Base-by-base conservation (phyloP, 1,140 invertebrate genomes). In the Andrena cerasifolii region DNA sequence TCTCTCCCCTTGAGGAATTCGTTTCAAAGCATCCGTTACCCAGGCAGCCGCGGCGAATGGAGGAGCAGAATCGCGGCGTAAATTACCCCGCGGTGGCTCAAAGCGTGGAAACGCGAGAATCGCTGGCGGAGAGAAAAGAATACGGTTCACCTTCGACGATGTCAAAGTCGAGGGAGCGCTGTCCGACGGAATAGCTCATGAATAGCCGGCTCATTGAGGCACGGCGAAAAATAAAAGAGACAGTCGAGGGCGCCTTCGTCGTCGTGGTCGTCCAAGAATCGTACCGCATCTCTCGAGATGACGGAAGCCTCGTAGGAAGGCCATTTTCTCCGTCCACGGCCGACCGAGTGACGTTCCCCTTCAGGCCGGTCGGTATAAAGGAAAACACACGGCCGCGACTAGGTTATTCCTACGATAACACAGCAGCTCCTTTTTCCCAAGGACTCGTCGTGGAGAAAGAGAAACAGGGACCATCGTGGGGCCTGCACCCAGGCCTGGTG, bases 271-370 rank as follows among this genome's bases (percentile, higher is more conserved):
- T 31, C 16, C 10, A 2, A 63, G 75, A 82, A 67, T 82, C 54
- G 70, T 12, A 59, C 51, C 7, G 67, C 62, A 63, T 59, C 28
- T 65, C 21, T 6, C 18, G 43, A 45, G 62, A 72, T 72, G 54
- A 71, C 45, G 54, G 51, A 45, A 54, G 47, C 28, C 14, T 24
- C 16, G 40, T 36, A n/a, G 33, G 51, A 40, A 68, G 65, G 43
- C 67, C 72, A 84, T 84, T 84, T 80, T 80, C 82, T n/a, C 65
- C 72, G 61, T 83, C 59, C 65, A 40, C 36, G 36, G 58, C 21
- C 21, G 54, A 47, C 56, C 58, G 62, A 74, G 70, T 66, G 76
- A 84, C 77, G 62, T 80, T 40, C 10, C 49, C n/a, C 26, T 28
- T 49, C 66, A n/a, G 66, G 49, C 51, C 33, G 12, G 28, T n/a